phyloP scores from a whole-genome alignment of 1,140 invertebrate species.

The Danaus melanippus region DNA sequence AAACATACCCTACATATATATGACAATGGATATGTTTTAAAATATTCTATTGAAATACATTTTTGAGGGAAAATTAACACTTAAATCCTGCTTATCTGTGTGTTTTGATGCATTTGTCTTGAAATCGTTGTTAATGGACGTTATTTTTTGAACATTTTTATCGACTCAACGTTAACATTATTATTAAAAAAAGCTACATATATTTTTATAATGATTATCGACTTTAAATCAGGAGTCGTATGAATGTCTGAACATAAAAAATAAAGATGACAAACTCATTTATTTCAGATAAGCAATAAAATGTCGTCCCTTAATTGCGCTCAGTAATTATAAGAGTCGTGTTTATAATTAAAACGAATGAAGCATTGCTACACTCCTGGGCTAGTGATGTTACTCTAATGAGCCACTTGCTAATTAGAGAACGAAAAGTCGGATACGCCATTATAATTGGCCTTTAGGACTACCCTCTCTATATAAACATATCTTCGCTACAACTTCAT shows the following conservation, averaged over 20 bases:
- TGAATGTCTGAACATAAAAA: no score
- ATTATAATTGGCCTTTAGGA: constrained; percentile 70
- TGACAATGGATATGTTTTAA: no score
- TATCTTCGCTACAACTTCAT: no score
- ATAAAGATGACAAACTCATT: no score
- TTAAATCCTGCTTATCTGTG: constrained; percentile 8
- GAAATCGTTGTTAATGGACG: background rate
- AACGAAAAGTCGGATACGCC: constrained; percentile 65
- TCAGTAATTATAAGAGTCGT: constrained; percentile 62
- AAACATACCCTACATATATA: background rate
- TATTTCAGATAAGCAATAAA: constrained; percentile 54
- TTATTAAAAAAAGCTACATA: background rate
- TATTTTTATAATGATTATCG: no score
- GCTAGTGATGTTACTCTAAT: constrained; percentile 67
- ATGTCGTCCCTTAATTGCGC: constrained; percentile 60
- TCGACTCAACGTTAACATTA: background rate
- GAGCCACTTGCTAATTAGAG: constrained; percentile 68
- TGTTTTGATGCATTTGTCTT: no score
- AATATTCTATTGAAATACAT: no score
- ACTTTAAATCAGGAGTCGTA: no score
- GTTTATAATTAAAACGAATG: constrained; percentile 70
- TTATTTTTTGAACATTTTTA: constrained; percentile 1
- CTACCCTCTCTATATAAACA: constrained; percentile 29
- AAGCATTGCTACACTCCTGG: constrained; percentile 54
- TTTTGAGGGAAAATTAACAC: constrained; percentile 1